phyloP scores from a whole-genome alignment of 2,113 vertebrate genomes.

The Morone chrysops region DNA sequence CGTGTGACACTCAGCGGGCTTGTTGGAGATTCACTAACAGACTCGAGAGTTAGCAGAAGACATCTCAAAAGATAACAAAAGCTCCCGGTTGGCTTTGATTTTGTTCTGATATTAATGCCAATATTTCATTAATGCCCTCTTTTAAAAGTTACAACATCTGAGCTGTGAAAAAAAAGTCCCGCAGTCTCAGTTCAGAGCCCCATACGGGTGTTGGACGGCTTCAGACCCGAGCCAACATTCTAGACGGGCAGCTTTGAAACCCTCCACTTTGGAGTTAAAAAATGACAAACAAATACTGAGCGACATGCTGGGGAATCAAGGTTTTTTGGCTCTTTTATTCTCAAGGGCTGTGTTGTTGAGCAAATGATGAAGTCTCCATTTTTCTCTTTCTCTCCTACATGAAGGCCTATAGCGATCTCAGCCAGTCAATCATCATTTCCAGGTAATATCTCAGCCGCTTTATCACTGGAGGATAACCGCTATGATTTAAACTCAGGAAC shows the following conservation, averaged over 20 bases:
- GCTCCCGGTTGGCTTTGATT: constrained; percentile 34
- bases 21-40: constrained; percentile 48
- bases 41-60: constrained; percentile 28
- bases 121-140: constrained; percentile 45
- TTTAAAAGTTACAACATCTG: constrained; percentile 47
- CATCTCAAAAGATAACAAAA: constrained; percentile 50
- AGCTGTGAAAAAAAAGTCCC: constrained; percentile 45
- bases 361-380: constrained; percentile 39
- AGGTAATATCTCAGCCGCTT: constrained; percentile 57
- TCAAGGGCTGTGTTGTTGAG: constrained; percentile 16
- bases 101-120: constrained; percentile 57
- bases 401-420: neutral
- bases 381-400: constrained; percentile 4
- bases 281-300: neutral
- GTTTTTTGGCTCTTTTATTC: constrained; percentile 27
- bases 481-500: constrained; percentile 55
- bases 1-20: constrained; percentile 41
- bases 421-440: constrained; percentile 71
- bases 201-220: constrained; percentile 31
- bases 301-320: neutral
- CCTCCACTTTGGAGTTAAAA: constrained; percentile 4
- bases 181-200: constrained; percentile 19
- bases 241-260: constrained; percentile 6
- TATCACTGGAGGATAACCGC: constrained; percentile 41
- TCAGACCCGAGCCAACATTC: constrained; percentile 19